phyloP scores from a whole-genome alignment of 2,797 vertebrate genomes.

The Eospalax fontanierii region DNA sequence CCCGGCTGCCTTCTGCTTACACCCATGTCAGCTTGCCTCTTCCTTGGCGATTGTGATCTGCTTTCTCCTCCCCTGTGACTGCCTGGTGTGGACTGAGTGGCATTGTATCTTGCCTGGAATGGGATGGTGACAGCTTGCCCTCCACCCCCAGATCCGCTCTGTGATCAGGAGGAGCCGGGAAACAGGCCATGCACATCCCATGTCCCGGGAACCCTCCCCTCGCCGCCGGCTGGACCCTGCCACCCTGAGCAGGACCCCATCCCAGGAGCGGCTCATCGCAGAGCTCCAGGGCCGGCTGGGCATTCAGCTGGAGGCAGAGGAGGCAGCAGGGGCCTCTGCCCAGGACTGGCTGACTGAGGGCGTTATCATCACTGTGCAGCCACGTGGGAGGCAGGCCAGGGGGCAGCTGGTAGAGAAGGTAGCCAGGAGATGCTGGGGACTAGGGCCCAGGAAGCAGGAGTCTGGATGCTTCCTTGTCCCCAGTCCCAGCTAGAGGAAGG shows the following conservation, averaged over 20 bases:
- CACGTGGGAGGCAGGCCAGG: conserved; percentile 91
- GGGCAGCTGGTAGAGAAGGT: conserved; percentile 96
- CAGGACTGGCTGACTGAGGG: conserved; percentile 96
- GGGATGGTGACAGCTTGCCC: conserved; percentile 66
- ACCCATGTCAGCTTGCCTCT: not conserved
- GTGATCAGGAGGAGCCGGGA: conserved; percentile 98
- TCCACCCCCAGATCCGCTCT: conserved; percentile 94
- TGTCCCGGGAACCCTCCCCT: conserved; percentile 95
- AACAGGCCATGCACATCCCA: conserved; percentile 95
- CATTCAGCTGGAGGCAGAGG: conserved; percentile 91
- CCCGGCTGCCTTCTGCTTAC: not conserved
- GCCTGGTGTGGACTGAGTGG: conserved; percentile 28
- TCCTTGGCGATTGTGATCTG: not conserved
- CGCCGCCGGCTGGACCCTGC: conserved; percentile 94
- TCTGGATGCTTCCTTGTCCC: not conserved
- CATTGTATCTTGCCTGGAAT: not conserved
- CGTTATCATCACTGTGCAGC: conserved; percentile 94
- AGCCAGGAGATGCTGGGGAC: conserved; percentile 81
- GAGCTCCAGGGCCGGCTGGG: conserved; percentile 97
- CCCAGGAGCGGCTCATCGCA: conserved; percentile 95
- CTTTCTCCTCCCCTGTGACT: not conserved
- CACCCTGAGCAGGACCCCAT: conserved; percentile 95
- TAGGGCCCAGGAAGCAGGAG: not conserved
- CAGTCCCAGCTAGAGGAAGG: not conserved
- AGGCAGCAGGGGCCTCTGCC: conserved; percentile 88